A percentile compares a stretch with the other conserved stretches of the same genome.
Conservation (phyloP, 1,140 invertebrate species). For the Lineus longissimus region DNA sequence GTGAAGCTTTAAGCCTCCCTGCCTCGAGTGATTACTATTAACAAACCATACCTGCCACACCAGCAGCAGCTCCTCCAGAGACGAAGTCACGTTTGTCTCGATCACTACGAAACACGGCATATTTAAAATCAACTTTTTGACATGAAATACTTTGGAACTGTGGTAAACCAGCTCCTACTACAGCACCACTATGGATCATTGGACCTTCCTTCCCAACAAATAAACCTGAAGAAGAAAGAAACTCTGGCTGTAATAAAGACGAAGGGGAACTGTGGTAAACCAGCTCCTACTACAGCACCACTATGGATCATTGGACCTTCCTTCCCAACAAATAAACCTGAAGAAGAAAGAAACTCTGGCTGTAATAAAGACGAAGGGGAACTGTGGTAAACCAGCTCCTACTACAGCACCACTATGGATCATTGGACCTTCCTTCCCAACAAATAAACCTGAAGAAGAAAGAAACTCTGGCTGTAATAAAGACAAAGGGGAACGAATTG, state of each 20-base stretch:
- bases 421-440: conserved; percentile 93
- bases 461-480: too few species aligned
- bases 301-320: conserved; percentile 99
- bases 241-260: too few species aligned
- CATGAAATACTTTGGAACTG: conserved; percentile 42
- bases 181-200: conserved; percentile 98
- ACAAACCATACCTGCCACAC: conserved; percentile 59
- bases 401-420: conserved; percentile 96
- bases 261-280: conserved; percentile 82
- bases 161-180: conserved; percentile 95
- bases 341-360: neutral
- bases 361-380: conserved; percentile 40
- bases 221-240: conserved; percentile 27
- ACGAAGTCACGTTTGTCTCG: conserved; percentile 96
- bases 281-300: conserved; percentile 92
- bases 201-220: conserved; percentile 80
- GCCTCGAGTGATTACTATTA: too few species aligned
- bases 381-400: conserved; percentile 96
- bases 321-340: conserved; percentile 57
- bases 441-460: conserved; percentile 35
- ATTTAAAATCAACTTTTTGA: conserved; percentile 31
- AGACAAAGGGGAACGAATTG: too few species aligned
- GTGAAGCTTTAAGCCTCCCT: too few species aligned
- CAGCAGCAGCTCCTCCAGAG: conserved; percentile 90
- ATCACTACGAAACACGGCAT: conserved; percentile 37